Percentiles rank a stretch among this genome's conserved stretches.
phyloP scores from a whole-genome alignment of 2,797 vertebrate species.

The Sandelia bainsii region DNA sequence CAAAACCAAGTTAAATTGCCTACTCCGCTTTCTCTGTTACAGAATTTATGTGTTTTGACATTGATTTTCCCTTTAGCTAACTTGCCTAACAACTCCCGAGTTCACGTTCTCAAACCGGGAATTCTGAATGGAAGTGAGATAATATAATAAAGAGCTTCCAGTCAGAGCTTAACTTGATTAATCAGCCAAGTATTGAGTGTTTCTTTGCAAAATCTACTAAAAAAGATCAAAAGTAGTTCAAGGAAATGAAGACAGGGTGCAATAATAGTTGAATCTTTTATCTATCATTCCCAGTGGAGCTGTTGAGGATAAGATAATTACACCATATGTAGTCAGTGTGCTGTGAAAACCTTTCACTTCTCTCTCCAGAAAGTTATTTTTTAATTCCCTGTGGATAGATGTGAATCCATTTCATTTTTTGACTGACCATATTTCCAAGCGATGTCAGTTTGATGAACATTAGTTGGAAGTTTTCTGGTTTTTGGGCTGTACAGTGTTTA shows the following conservation, averaged over 20 bases:
- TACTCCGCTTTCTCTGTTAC: neutral
- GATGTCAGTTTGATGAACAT: slow-evolving; percentile 45
- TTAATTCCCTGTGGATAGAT: slow-evolving; percentile 42
- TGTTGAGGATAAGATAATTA: slow-evolving; percentile 63
- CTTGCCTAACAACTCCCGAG: neutral
- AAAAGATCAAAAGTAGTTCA: slow-evolving; percentile 61
- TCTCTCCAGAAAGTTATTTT: slow-evolving; percentile 38
- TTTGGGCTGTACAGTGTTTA: slow-evolving; percentile 33
- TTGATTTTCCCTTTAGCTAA: slow-evolving; percentile 13
- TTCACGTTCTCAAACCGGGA: slow-evolving; percentile 17
- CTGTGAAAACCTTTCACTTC: slow-evolving; percentile 42
- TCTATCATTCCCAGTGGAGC: slow-evolving; percentile 49
- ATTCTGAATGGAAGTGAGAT: slow-evolving; percentile 2
- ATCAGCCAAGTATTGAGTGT: slow-evolving; percentile 34
- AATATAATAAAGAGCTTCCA: slow-evolving; percentile 25
- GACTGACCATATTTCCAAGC: slow-evolving; percentile 42
- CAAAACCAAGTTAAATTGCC: neutral
- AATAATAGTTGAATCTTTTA: slow-evolving; percentile 59
- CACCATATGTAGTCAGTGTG: slow-evolving; percentile 52
- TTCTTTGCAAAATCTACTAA: slow-evolving; percentile 52
- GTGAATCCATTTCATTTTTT: slow-evolving; percentile 44
- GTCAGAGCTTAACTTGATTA: slow-evolving; percentile 49
- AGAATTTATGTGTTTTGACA: neutral
- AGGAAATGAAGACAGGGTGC: slow-evolving; percentile 51
- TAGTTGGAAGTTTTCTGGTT: slow-evolving; percentile 37